Evolutionary conservation across 1,140 invertebrate species (phyloP).

Genomic region (Charaxes varanes): DNA sequence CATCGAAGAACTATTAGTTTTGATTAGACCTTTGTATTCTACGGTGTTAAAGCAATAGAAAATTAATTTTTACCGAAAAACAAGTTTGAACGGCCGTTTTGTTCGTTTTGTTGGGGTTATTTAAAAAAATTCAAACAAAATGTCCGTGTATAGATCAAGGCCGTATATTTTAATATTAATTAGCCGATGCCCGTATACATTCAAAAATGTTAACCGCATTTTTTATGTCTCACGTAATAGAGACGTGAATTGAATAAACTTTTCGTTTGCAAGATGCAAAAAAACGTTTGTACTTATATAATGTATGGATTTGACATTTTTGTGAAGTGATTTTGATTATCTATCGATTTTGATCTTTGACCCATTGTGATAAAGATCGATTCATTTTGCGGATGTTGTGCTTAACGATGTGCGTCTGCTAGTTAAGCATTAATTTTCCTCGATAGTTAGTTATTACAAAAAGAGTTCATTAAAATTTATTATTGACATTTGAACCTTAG

Average conservation of each 20-base stretch:
- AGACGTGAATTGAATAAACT: slow-evolving; percentile 2
- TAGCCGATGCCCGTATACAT: background rate
- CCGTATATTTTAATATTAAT: slow-evolving; percentile 11
- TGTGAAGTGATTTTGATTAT: background rate
- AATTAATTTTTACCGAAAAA: slow-evolving; percentile 2
- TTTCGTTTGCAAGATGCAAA: background rate
- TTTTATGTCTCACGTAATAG: background rate
- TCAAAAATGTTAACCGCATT: background rate
- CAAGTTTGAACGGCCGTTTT: background rate
- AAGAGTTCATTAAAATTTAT: too few species aligned
- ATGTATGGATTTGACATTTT: slow-evolving; percentile 8
- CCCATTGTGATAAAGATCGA: slow-evolving; percentile 1
- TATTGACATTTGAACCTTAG: too few species aligned
- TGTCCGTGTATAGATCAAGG: slow-evolving; percentile 11
- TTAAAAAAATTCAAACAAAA: slow-evolving; percentile 7
- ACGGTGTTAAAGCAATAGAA: slow-evolving; percentile 4
- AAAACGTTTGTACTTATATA: background rate
- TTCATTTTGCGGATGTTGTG: background rate
- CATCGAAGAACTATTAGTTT: too few species aligned
- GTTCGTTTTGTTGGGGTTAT: slow-evolving; percentile 5
- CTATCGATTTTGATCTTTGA: slow-evolving; percentile 4
- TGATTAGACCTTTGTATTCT: background rate
- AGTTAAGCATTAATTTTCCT: slow-evolving; percentile 2
- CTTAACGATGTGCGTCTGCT: slow-evolving; percentile 5
- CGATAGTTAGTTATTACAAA: too few species aligned